Conservation (phyloP, 2,888 invertebrate species). For the Amphiduros pacificus region DNA sequence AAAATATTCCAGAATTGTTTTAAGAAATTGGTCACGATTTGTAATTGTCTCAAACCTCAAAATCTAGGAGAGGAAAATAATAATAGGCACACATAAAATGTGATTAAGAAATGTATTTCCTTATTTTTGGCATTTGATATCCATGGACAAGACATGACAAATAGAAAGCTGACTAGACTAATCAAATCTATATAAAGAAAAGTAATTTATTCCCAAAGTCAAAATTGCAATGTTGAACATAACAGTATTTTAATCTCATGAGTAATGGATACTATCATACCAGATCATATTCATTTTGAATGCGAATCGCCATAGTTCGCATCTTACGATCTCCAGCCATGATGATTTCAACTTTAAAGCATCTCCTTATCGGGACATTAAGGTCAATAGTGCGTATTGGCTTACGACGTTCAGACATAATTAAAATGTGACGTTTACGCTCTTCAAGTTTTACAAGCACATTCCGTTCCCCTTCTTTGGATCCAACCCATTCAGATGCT, state of each 20-base stretch:
- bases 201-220: background rate
- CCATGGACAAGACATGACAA: background rate
- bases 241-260: too few species aligned
- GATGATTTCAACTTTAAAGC: conserved; percentile 22
- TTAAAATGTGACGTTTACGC: conserved; percentile 9
- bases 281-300: conserved; percentile 65
- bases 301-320: conserved; percentile 56
- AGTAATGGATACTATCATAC: too few species aligned
- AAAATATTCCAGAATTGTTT: conserved; percentile 58
- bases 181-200: background rate
- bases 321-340: conserved; percentile 27
- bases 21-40: conserved; percentile 58
- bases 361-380: conserved; percentile 1
- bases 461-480: conserved; percentile 30
- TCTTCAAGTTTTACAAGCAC: conserved; percentile 20
- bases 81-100: background rate
- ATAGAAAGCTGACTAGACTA: background rate
- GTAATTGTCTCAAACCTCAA: conserved; percentile 61
- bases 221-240: too few species aligned
- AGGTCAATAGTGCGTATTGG: conserved; percentile 27
- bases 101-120: background rate
- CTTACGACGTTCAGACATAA: conserved; percentile 5
- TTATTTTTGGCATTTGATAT: background rate
- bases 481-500: conserved; percentile 50
- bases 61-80: conserved; percentile 50